A percentile compares a stretch with the other conserved stretches of the same genome.
These are phyloP conservation scores for Heteronetta atricapilla DNA, from an alignment of 2,113 vertebrate genomes.

Conservation along the genomic window DNA sequence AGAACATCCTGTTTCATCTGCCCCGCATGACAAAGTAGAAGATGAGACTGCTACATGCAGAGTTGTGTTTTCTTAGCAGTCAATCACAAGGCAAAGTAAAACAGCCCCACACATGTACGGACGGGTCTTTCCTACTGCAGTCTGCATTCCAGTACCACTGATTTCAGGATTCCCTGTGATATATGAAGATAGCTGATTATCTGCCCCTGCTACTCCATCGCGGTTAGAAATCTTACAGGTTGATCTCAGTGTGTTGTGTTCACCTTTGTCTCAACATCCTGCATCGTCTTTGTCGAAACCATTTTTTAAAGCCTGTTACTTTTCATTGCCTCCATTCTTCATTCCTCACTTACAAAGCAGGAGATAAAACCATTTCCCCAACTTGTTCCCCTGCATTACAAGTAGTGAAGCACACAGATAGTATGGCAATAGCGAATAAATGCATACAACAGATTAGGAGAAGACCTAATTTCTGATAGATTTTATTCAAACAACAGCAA, in stretches of 20 bases:
- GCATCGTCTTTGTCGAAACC: background rate
- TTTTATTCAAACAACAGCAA: background rate
- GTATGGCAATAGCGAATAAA: background rate
- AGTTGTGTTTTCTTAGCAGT: background rate
- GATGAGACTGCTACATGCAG: background rate
- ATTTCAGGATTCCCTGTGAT: background rate
- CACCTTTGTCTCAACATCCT: background rate
- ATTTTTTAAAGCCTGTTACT: background rate
- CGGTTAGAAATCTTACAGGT: background rate
- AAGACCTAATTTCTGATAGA: background rate
- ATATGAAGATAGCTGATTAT: background rate
- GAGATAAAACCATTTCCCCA: background rate
- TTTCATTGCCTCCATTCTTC: background rate
- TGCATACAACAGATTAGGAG: background rate
- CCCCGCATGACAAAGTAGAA: background rate
- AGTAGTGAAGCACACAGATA: background rate
- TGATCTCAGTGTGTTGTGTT: background rate
- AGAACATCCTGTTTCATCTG: background rate
- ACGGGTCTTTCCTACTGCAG: background rate
- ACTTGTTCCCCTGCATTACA: background rate
- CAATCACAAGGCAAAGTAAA: background rate
- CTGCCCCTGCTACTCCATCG: background rate
- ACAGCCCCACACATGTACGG: background rate
- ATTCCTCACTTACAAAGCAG: slow-evolving; percentile 35
- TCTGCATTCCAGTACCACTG: background rate